Evolutionary conservation across 2,888 invertebrate genomes (phyloP).

Genomic region (Yponomeuta malinellus): DNA sequence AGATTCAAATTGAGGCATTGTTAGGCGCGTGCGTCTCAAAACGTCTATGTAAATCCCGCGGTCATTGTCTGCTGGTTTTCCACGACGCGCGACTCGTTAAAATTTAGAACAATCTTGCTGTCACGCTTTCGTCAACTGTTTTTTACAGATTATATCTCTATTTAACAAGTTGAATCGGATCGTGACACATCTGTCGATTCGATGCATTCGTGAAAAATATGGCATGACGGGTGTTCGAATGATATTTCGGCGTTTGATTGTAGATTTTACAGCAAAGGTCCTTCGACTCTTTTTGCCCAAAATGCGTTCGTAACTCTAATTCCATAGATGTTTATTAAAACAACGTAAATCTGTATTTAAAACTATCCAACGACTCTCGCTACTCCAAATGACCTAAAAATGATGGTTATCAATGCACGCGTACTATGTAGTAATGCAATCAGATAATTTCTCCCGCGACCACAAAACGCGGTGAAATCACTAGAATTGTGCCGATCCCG

Average conservation of each 20-base stretch:
- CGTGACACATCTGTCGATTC: background rate
- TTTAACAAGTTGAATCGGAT: background rate
- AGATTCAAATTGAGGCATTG: background rate
- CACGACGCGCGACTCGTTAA: background rate
- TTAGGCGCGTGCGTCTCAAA: background rate
- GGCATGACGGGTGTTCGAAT: background rate
- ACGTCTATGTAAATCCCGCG: background rate
- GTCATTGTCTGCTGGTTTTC: background rate
- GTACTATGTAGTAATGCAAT: background rate
- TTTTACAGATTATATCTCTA: background rate
- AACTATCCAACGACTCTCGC: background rate
- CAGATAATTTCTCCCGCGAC: conserved; percentile 7
- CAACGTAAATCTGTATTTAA: too few relatives aligned
- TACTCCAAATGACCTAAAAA: background rate
- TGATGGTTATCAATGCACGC: background rate
- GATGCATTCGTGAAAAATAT: background rate
- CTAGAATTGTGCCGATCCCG: conserved; percentile 11
- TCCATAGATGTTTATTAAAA: too few relatives aligned
- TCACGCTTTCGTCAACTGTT: background rate
- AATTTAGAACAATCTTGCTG: background rate
- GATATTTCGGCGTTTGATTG: background rate
- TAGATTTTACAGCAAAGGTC: too few relatives aligned
- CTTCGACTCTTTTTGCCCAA: too few relatives aligned
- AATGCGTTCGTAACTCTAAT: too few relatives aligned
- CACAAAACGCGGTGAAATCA: conserved; percentile 13